Evolutionary conservation across 2,888 invertebrate species (phyloP), one percentile per base, ranked within the genome.

Genomic region (Catocala nupta): DNA sequence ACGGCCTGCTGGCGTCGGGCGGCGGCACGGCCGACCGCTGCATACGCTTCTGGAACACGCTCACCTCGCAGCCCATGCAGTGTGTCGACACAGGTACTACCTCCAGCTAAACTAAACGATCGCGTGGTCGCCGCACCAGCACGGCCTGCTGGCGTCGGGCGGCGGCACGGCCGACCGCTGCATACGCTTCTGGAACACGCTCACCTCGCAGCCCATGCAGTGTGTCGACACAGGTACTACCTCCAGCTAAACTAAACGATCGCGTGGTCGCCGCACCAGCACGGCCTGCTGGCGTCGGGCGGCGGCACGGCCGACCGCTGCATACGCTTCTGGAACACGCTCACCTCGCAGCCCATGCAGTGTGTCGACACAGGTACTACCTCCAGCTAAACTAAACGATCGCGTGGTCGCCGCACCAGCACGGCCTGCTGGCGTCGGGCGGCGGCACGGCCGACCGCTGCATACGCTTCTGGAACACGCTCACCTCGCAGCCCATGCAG

Each of bases 11-110:
- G 67, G 99, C 99, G 0, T 98, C 98, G 45, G 99, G 99, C 50
- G 99, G 99, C n/a, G 99, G 99, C n/a, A 99, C 99, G 0, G 99
- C 99, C 0, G 99, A 99, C 93, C 95, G 99, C 34, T 98, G 98
- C 87, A 99, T 99, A 70, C 95, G 99, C 16, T 99, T 99, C 95
- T 99, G 99, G 99, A 99, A 99, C 92, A 99, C 99, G 0, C 94
- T 99, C 70, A 99, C 99, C 0, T 98, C 98, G 7, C 99, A 99
- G 91, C 98, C 99, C 1, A 98, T 99, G 98, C 99, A 99, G 90
- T 98, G 98, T 88, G 98, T 99, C 36, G 99, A 99, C 87, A 99
- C 99, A 9, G 98, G 98, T 95, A 81, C 36, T 39, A 39, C 36
- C 8, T 39, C 6, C 36, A 8, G 9, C 36, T 9, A 0, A 39